These are phyloP conservation scores for Liodrosophila aerea DNA, from an alignment of 2,888 invertebrate species.

Conservation along the genomic window DNA sequence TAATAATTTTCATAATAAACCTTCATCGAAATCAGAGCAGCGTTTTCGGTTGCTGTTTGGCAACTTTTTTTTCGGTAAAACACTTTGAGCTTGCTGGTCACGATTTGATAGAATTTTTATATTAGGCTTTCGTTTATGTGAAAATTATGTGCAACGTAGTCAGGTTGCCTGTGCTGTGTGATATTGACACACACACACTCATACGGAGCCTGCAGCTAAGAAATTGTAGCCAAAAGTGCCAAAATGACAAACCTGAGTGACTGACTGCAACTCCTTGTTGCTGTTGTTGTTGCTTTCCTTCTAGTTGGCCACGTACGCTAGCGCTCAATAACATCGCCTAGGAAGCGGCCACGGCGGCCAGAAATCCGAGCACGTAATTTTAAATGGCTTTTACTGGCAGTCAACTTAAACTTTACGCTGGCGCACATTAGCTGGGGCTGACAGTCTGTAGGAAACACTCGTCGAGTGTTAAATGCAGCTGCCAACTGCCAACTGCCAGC, in stretches of 20 bases:
- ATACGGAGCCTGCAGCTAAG: constrained; percentile 29
- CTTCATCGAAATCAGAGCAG: constrained; percentile 1
- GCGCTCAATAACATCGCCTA: constrained; percentile 69
- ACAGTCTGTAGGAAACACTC: constrained; percentile 59
- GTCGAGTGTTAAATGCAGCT: constrained; percentile 76
- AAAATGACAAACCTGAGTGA: constrained; percentile 70
- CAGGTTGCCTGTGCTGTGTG: constrained; percentile 27
- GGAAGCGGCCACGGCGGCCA: constrained; percentile 42
- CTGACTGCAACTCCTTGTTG: constrained; percentile 30
- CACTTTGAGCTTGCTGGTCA: constrained; percentile 69
- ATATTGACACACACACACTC: constrained; percentile 32
- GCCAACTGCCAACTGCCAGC: constrained; percentile 53
- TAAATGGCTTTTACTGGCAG: constrained; percentile 80
- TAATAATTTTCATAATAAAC: constrained; percentile 1
- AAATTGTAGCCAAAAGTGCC: constrained; percentile 57
- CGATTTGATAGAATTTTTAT: constrained; percentile 75
- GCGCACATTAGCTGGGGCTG: constrained; percentile 70
- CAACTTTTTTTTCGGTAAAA: constrained; percentile 27
- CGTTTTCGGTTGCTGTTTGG: constrained; percentile 10
- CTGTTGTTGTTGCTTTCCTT: constrained; percentile 15
- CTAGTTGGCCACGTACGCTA: constrained; percentile 66
- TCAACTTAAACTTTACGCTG: constrained; percentile 76
- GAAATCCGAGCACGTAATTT: constrained; percentile 80
- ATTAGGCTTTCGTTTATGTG: constrained; percentile 80
- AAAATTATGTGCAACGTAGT: constrained; percentile 74